A percentile compares a stretch with the other conserved stretches of the same genome.
Evolutionary conservation across 2,113 vertebrate species (phyloP).

Genomic region (Ammospiza nelsoni): DNA sequence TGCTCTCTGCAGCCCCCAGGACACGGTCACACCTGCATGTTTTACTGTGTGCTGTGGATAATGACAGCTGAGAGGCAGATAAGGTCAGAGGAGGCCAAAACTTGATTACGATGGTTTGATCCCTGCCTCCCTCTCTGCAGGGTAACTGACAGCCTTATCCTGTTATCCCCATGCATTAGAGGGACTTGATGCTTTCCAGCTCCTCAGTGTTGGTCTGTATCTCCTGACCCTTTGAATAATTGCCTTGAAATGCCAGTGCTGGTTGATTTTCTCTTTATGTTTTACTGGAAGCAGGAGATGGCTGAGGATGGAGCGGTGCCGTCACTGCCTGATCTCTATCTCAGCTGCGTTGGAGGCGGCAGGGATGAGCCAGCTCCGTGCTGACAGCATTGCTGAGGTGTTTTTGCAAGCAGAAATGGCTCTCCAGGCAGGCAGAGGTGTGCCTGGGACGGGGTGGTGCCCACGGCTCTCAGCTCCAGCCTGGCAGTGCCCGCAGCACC

Average conservation of each 20-base stretch:
- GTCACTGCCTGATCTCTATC: not conserved
- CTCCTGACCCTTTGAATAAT: constrained; percentile 39
- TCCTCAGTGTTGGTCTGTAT: not conserved
- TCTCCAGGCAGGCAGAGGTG: not conserved
- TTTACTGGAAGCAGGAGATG: constrained; percentile 18
- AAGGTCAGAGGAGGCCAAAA: not conserved
- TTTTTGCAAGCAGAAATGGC: not conserved
- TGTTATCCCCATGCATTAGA: not conserved
- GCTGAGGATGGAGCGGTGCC: not conserved
- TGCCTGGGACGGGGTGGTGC: not conserved
- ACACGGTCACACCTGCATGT: not conserved
- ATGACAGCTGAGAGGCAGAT: not conserved
- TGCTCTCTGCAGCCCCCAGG: not conserved
- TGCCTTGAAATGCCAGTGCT: constrained; percentile 44
- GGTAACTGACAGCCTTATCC: not conserved
- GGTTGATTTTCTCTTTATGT: not conserved
- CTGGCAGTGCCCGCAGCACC: not conserved
- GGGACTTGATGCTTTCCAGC: constrained; percentile 36
- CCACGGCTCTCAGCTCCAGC: accelerated
- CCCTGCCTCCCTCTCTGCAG: not conserved
- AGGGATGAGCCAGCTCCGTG: not conserved
- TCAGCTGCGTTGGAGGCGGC: not conserved
- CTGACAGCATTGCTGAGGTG: not conserved
- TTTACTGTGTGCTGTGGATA: not conserved
- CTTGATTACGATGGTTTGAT: not conserved